phyloP scores from a whole-genome alignment of 1,140 invertebrate species.

The Drosophila albomicans region DNA sequence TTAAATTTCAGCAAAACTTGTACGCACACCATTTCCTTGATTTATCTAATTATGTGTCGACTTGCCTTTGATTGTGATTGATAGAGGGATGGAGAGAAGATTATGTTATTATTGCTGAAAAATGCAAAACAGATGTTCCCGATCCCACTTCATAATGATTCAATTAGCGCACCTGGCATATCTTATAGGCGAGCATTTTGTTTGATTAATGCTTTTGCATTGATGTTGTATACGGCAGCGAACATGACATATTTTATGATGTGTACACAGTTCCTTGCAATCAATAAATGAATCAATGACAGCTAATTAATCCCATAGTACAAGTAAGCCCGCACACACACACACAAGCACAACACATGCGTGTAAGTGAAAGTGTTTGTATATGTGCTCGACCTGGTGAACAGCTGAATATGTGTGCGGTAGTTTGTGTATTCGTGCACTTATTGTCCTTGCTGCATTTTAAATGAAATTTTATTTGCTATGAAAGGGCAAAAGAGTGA shows the following conservation, averaged over 20 bases:
- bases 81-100: constrained; percentile 1
- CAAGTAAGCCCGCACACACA: background rate
- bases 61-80: constrained; percentile 50
- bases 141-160: constrained; percentile 70
- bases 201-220: constrained; percentile 68
- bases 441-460: constrained; percentile 69
- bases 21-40: constrained; percentile 18
- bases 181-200: constrained; percentile 40
- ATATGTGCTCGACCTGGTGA: constrained; percentile 6
- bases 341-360: background rate
- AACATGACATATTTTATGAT: constrained; percentile 7
- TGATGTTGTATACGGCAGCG: constrained; percentile 6
- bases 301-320: constrained; percentile 70
- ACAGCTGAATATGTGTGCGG: background rate
- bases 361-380: constrained; percentile 19
- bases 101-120: constrained; percentile 8
- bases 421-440: constrained; percentile 16
- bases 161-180: constrained; percentile 60
- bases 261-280: constrained; percentile 17
- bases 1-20: constrained; percentile 17
- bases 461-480: constrained; percentile 60
- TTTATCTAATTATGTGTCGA: constrained; percentile 61
- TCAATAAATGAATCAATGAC: constrained; percentile 78
- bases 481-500: constrained; percentile 52
- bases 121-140: constrained; percentile 54